Conservation (phyloP, 2,888 invertebrate species). For the Drosophila hamatofila region DNA sequence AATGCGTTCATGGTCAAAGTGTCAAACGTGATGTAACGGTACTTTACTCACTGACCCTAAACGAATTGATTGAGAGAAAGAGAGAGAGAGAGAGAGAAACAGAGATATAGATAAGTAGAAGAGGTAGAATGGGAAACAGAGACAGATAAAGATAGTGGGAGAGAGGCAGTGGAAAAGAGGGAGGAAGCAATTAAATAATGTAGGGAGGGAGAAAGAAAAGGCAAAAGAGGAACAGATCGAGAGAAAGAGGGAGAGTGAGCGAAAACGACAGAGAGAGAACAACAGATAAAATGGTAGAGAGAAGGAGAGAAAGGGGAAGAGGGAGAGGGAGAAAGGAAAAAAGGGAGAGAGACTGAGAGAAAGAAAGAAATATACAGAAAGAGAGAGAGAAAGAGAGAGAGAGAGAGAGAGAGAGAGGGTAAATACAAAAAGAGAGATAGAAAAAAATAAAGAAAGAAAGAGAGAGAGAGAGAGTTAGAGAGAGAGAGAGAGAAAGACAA, state of each 20-base stretch:
- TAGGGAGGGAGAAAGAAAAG: background rate
- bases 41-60: constrained; percentile 47
- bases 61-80: no score
- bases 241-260: background rate
- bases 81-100: background rate
- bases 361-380: background rate
- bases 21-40: constrained; percentile 66
- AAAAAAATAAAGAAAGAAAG: background rate
- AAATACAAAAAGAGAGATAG: background rate
- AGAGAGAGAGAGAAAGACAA: no score
- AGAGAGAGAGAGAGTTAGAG: background rate
- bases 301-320: no score
- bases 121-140: background rate
- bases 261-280: no score
- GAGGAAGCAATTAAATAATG: no score
- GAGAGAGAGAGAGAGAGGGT: background rate
- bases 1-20: constrained; percentile 79
- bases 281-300: fast-evolving
- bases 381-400: background rate
- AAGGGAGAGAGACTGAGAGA: background rate
- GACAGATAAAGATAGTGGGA: background rate
- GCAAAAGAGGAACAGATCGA: no score
- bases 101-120: background rate
- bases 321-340: background rate
- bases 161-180: no score